Percentiles rank a stretch among this genome's conserved stretches.
Evolutionary conservation across 2,113 vertebrate genomes (phyloP).

Genomic region (Lepus americanus): DNA sequence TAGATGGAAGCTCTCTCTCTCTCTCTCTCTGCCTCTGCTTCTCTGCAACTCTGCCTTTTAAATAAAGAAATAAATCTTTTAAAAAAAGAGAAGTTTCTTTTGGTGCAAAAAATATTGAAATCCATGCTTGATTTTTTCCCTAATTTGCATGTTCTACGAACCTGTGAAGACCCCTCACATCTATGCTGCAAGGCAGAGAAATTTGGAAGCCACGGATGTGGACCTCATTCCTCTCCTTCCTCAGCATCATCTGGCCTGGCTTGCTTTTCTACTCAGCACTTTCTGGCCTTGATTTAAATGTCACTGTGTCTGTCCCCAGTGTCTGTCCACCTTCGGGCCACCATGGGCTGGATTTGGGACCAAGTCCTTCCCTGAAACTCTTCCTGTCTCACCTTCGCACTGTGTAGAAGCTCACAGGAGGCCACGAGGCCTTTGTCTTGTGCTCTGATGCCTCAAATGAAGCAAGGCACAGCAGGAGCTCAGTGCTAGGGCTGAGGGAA

Average conservation of each 20-base stretch:
- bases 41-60: too few relatives aligned
- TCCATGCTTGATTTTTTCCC: too few relatives aligned
- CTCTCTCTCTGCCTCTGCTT: too few relatives aligned
- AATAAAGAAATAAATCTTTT: too few relatives aligned
- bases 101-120: too few relatives aligned
- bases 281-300: not conserved
- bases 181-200: not conserved
- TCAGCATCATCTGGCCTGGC: not conserved
- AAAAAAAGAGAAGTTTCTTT: too few relatives aligned
- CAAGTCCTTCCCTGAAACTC: not conserved
- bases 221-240: not conserved
- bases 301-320: not conserved
- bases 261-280: not conserved
- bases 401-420: not conserved
- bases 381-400: not conserved
- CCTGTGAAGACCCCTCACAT: not conserved
- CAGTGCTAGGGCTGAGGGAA: not conserved
- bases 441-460: not conserved
- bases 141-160: too few relatives aligned
- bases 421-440: not conserved
- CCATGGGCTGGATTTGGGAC: not conserved
- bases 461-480: not conserved
- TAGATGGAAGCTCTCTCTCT: too few relatives aligned
- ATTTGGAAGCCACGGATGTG: not conserved
- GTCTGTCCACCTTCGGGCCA: not conserved